Conservation (phyloP, 2,797 vertebrate genomes). For the Sebastes hubbsi region DNA sequence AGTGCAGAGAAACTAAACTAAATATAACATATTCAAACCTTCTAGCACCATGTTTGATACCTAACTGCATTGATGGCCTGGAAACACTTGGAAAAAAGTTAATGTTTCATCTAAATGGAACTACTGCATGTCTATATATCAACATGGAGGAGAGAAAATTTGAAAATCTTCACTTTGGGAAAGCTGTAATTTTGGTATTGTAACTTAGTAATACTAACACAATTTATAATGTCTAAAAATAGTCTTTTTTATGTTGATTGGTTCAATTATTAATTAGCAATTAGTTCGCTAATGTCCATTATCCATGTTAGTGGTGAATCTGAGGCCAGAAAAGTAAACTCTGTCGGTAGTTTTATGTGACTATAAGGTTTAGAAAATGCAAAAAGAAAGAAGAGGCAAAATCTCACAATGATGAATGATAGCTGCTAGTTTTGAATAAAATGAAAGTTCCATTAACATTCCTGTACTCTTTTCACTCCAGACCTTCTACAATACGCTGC, state of each 20-base stretch:
- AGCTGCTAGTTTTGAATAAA: constrained; percentile 29
- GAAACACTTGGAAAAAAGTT: neutral
- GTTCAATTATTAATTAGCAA: neutral
- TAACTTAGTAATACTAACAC: neutral
- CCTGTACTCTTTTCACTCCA: constrained; percentile 38
- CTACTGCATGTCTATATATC: neutral
- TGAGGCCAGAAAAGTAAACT: neutral
- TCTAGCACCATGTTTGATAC: neutral
- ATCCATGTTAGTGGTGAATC: neutral
- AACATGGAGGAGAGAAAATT: too few relatives aligned
- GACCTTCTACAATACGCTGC: constrained; percentile 14
- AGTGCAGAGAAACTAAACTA: neutral
- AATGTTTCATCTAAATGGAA: neutral
- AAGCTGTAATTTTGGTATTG: neutral
- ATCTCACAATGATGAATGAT: neutral
- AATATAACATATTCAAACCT: neutral
- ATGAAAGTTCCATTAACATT: constrained; percentile 66
- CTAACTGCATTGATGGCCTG: neutral
- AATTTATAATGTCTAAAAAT: neutral
- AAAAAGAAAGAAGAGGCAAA: constrained; percentile 1
- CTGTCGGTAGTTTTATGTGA: neutral
- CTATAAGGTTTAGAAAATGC: neutral
- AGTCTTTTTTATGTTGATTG: neutral
- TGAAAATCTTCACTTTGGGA: neutral
- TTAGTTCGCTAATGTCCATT: neutral